These are phyloP conservation scores for Homarus gammarus DNA, from an alignment of 2,888 invertebrate species.

Conservation along the genomic window DNA sequence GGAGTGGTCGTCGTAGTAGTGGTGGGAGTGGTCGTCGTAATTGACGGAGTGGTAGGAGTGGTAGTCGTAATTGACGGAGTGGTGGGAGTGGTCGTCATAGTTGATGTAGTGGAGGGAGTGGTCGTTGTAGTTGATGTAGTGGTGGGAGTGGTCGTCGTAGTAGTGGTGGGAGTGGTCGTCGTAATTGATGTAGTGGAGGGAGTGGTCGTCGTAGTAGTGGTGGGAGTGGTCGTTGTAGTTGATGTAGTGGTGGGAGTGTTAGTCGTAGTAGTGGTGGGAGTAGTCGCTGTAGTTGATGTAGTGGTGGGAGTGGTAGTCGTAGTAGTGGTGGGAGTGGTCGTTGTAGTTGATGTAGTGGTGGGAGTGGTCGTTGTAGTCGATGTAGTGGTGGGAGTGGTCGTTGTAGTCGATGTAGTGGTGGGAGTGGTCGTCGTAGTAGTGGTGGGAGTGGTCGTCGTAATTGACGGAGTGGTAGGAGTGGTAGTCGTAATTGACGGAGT, in stretches of 20 bases:
- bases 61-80: constrained; percentile 8
- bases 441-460: no score
- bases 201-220: constrained; percentile 44
- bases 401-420: no score
- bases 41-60: constrained; percentile 22
- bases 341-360: neutral
- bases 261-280: neutral
- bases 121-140: no score
- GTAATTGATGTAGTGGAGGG: constrained; percentile 10
- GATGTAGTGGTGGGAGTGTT: constrained; percentile 2
- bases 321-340: neutral
- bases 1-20: constrained; percentile 32
- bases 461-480: no score
- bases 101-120: neutral
- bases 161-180: constrained; percentile 27
- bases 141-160: constrained; percentile 31
- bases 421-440: no score
- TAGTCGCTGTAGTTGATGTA: neutral
- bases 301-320: neutral
- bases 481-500: no score
- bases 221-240: neutral
- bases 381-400: neutral
- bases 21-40: constrained; percentile 28
- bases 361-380: constrained; percentile 4
- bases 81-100: neutral